A percentile compares a stretch with the other conserved stretches of the same genome.
Conservation (phyloP, 2,797 vertebrate species). For the Harpagifer antarcticus region DNA sequence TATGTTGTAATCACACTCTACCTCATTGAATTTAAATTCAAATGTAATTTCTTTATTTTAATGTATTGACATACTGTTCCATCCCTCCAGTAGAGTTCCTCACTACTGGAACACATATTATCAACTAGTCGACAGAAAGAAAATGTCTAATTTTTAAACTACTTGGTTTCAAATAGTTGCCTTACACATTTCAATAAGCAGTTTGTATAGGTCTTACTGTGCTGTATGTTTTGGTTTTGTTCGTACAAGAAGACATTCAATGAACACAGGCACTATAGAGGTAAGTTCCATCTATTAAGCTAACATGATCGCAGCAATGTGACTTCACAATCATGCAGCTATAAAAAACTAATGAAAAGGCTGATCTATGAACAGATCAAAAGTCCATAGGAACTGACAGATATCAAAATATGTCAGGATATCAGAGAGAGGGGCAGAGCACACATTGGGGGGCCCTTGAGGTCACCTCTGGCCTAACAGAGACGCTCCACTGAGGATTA, state of each 20-base stretch:
- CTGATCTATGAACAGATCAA: background rate
- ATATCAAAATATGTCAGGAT: background rate
- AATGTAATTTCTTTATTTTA: too few relatives aligned
- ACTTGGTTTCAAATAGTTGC: background rate
- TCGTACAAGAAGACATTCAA: background rate
- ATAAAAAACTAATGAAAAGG: background rate
- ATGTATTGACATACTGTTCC: too few relatives aligned
- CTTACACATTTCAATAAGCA: background rate
- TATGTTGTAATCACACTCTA: too few relatives aligned
- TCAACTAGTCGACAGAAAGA: too few relatives aligned
- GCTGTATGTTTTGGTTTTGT: background rate
- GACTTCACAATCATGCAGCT: background rate
- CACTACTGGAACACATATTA: too few relatives aligned
- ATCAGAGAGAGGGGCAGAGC: background rate
- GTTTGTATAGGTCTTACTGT: background rate
- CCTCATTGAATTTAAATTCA: too few relatives aligned
- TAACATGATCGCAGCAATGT: background rate
- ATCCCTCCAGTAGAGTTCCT: too few relatives aligned
- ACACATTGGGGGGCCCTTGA: conserved; percentile 3
- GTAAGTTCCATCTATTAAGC: background rate
- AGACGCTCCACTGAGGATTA: conserved; percentile 15
- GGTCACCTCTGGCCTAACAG: conserved; percentile 12
- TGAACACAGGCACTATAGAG: too few relatives aligned
- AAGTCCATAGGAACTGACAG: background rate
- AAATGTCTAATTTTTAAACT: too few relatives aligned